phyloP scores from a whole-genome alignment of 2,113 vertebrate species.

The Fulmarus glacialis region DNA sequence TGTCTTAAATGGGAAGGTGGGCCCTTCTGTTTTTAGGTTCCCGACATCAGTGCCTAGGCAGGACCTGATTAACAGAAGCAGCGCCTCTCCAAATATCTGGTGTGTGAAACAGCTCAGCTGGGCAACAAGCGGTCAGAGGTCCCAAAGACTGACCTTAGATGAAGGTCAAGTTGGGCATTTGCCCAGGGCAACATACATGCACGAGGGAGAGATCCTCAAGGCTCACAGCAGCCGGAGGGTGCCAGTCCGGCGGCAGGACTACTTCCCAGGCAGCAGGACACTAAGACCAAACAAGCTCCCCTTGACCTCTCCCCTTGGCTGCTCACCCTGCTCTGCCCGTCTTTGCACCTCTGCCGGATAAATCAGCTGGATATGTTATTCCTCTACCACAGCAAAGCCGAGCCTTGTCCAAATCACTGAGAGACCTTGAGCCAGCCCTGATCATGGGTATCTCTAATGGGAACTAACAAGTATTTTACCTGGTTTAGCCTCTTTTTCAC shows the following conservation, averaged over 20 bases:
- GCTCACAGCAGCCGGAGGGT: background rate
- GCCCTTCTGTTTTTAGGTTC: background rate
- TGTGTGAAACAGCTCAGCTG: background rate
- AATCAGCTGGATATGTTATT: background rate
- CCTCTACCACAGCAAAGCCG: background rate
- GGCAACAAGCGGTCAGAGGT: background rate
- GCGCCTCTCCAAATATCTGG: background rate
- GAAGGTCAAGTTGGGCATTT: fast-evolving
- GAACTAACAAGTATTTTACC: background rate
- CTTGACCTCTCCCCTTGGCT: background rate
- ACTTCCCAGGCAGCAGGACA: background rate
- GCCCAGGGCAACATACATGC: background rate
- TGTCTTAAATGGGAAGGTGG: background rate
- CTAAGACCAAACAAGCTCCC: background rate
- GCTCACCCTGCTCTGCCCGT: background rate
- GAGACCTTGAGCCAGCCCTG: background rate
- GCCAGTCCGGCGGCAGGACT: fast-evolving
- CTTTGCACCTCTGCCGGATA: background rate
- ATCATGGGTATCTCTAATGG: background rate
- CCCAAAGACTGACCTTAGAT: background rate
- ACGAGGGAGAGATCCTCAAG: background rate
- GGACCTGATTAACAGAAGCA: background rate
- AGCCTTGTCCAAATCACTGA: background rate
- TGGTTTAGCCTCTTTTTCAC: background rate
- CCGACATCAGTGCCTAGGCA: background rate